Evolutionary conservation across 2,113 vertebrate genomes (phyloP).

Genomic region (Pomatorhinus ruficollis): DNA sequence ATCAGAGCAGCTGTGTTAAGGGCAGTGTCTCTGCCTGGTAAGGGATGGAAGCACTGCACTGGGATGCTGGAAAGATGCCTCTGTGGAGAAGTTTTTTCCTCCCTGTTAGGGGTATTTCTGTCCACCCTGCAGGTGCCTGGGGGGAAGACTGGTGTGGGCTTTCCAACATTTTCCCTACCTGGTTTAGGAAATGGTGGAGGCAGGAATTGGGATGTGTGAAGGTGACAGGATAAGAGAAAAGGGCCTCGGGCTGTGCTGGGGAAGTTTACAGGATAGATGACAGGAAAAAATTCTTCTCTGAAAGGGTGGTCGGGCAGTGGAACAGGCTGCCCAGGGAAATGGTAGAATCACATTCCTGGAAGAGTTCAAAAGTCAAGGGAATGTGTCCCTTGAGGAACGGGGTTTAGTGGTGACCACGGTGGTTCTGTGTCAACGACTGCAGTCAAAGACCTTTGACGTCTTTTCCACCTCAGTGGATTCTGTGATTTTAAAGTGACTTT

Average conservation of each 20-base stretch:
- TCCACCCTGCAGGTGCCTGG: too few relatives aligned
- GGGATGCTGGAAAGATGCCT: not conserved
- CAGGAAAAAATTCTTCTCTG: not conserved
- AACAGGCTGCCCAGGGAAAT: not conserved
- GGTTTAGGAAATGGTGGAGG: not conserved
- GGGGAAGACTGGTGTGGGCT: not conserved
- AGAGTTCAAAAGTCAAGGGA: not conserved
- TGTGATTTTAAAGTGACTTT: not conserved
- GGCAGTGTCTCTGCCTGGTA: not conserved
- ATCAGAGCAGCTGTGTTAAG: not conserved
- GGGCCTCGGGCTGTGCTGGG: not conserved
- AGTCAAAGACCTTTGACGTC: not conserved
- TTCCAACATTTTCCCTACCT: not conserved
- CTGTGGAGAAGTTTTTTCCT: not conserved
- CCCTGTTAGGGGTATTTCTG: not conserved
- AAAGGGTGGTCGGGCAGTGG: not conserved
- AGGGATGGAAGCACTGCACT: not conserved
- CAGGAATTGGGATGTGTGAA: accelerated
- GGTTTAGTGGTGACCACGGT: accelerated
- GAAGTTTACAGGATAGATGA: not conserved
- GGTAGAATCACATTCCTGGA: not conserved
- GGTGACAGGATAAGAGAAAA: not conserved
- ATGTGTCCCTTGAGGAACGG: not conserved
- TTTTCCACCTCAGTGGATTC: not conserved
- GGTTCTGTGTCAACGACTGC: not conserved